A percentile compares a stretch with the other conserved stretches of the same genome.
Conservation (phyloP, 2,797 vertebrate genomes). For the Tokudaia tokunoshimensis region DNA sequence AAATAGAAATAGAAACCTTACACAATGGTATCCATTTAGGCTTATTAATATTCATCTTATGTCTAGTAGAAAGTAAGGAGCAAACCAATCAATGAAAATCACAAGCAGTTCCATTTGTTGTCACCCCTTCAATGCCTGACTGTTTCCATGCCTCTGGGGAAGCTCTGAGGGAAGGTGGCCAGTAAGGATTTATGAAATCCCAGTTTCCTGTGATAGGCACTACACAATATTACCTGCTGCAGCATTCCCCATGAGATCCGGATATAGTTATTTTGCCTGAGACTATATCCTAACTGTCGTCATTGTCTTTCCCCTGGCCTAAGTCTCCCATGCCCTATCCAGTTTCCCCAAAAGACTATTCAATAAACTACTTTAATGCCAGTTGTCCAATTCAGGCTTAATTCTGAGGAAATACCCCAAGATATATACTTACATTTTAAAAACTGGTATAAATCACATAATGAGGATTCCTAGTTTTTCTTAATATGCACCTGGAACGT, state of each 20-base stretch:
- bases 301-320: not conserved
- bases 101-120: not conserved
- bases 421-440: constrained; percentile 5
- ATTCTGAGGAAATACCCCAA: not conserved
- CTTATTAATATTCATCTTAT: not conserved
- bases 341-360: not conserved
- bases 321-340: not conserved
- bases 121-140: not conserved
- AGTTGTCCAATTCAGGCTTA: not conserved
- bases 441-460: not conserved
- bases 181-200: not conserved
- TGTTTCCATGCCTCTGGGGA: not conserved
- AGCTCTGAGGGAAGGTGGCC: not conserved
- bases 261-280: not conserved
- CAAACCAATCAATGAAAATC: not conserved
- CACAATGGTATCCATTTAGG: not conserved
- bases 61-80: not conserved
- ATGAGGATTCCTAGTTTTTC: constrained; percentile 5
- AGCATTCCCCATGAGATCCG: not conserved
- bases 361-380: not conserved
- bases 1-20: not conserved
- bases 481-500: not conserved
- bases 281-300: not conserved
- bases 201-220: not conserved
- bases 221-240: not conserved